Evolutionary conservation across 2,888 invertebrate species (phyloP), one percentile per base, ranked within the genome.

Genomic region (Augiades crinisus): DNA sequence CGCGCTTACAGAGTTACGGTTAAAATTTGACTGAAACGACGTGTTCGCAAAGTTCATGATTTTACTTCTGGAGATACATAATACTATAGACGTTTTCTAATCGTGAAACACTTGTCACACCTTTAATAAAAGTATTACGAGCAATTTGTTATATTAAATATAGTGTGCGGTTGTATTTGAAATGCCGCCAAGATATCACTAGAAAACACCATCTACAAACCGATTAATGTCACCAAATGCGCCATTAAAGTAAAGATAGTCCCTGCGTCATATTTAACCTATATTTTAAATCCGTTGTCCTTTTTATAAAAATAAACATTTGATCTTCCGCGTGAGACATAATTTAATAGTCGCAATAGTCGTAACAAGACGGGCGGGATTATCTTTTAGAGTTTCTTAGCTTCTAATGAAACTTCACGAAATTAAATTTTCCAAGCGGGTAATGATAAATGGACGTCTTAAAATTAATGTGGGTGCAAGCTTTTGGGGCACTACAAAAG

Each of bases 161-260:
- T 75, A 78, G 66, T 76, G 72, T 70, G 65, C 65, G 61, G 64
- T 71, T 64, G 51, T 65, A 73, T 76, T 84, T 83, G 83, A 84
- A 80, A 76, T 72, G 73, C 67, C 76, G 83, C 84, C 84, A 83
- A 84, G 72, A 74, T 70, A 72, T 70, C 64, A 54, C 64, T 67
- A 70, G 66, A 71, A 67, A 78, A 63, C 66, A 75, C 70, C 68
- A 73, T 78, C 70, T 72, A 75, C 68, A 71, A 72, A 57, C 59
- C 73, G 70, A 81, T 78, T 72, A 75, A 78, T 79, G 75, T 76
- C 80, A 74, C 71, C 64, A 74, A 78, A 78, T 70, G 68, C 58
- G 70, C 72, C 67, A 76, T 78, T 76, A 76, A 72, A 71, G 67
- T 70, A 70, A 72, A 78, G 70, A 79, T 77, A 78, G 73, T 64